Evolutionary conservation across 2,797 vertebrate genomes (phyloP).

Genomic region (Knipowitschia caucasica): DNA sequence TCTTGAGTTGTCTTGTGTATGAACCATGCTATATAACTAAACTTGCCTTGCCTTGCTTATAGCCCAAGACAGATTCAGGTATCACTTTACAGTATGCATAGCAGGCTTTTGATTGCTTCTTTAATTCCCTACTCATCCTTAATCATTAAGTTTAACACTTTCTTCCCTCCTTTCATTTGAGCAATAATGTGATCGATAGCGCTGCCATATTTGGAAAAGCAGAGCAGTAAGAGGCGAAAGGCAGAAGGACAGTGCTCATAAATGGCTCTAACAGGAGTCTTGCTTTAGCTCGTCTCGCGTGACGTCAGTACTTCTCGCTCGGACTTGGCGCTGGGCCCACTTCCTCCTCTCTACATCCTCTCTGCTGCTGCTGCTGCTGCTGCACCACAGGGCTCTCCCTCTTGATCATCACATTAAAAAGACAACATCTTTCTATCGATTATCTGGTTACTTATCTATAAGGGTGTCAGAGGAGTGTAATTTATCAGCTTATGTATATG

Average conservation of each 20-base stretch:
- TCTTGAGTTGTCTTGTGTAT: too few species aligned
- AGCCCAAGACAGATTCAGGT: too few species aligned
- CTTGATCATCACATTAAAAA: slow-evolving; percentile 13
- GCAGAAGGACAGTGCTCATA: slow-evolving; percentile 21
- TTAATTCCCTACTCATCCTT: too few species aligned
- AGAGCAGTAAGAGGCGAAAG: background rate
- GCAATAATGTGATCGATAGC: background rate
- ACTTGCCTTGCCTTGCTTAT: too few species aligned
- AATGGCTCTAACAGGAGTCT: slow-evolving; percentile 39
- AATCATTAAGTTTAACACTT: too few species aligned
- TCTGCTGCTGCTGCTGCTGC: slow-evolving; percentile 14
- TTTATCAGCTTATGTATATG: too few species aligned
- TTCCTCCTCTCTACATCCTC: slow-evolving; percentile 38
- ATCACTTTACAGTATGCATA: too few species aligned
- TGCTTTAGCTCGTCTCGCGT: slow-evolving; percentile 32
- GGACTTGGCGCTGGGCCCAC: slow-evolving; percentile 32
- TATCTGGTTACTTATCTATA: too few species aligned
- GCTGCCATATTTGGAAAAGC: background rate
- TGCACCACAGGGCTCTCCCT: slow-evolving; percentile 20
- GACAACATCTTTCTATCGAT: background rate
- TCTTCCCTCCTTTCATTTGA: background rate
- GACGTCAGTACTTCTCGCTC: slow-evolving; percentile 38
- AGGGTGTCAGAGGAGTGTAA: too few species aligned
- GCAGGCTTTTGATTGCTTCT: too few species aligned
- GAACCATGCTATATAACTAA: too few species aligned